These are phyloP conservation scores for Tupiocoris notatus DNA, from an alignment of 2,888 invertebrate species.

Conservation along the genomic window DNA sequence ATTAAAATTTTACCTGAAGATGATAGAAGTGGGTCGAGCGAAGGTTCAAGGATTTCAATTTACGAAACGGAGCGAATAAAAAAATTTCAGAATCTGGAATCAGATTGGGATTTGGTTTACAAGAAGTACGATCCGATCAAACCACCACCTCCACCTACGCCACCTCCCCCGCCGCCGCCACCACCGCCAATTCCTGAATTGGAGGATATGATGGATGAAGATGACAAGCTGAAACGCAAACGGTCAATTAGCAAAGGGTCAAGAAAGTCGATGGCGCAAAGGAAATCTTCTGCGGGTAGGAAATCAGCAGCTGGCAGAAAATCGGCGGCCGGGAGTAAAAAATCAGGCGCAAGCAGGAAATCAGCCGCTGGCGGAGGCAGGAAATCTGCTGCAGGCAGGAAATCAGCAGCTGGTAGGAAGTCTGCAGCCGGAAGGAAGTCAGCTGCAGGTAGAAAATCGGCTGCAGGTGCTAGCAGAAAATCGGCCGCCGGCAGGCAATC, in stretches of 20 bases:
- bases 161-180: background rate
- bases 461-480: background rate
- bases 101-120: background rate
- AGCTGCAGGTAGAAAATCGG: background rate
- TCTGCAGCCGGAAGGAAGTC: slow-evolving; percentile 19
- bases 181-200: background rate
- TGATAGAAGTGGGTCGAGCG: slow-evolving; percentile 13
- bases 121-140: background rate
- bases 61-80: background rate
- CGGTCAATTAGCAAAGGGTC: background rate
- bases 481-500: background rate
- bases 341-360: slow-evolving; percentile 1
- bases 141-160: slow-evolving; percentile 3
- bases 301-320: slow-evolving; percentile 2
- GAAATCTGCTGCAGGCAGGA: too few relatives aligned
- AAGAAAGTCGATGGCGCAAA: background rate
- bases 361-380: slow-evolving; percentile 1
- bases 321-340: slow-evolving; percentile 12
- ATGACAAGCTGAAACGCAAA: background rate
- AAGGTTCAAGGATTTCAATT: slow-evolving; percentile 20
- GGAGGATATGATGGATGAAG: background rate
- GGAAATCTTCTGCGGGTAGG: background rate
- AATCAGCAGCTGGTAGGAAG: slow-evolving; percentile 12
- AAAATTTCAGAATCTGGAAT: background rate
- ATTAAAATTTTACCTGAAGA: background rate